phyloP scores from a whole-genome alignment of 2,888 invertebrate species.

The Epistrophe grossulariae region DNA sequence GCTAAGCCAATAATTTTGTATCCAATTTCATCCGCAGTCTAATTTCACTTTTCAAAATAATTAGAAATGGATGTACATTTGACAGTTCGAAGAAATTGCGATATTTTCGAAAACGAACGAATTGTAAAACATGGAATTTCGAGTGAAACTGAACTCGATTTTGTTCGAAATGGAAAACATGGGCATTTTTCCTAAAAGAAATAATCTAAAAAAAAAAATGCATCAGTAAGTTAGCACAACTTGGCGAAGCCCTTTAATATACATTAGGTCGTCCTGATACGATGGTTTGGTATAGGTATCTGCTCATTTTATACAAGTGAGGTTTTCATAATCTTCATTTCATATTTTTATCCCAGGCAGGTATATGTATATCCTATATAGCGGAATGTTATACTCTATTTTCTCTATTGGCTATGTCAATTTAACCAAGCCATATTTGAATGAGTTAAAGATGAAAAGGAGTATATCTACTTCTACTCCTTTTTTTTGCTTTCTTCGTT shows the following conservation, averaged over 20 bases:
- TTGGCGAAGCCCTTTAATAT: background rate
- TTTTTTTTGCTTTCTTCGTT: background rate
- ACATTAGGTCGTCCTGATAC: background rate
- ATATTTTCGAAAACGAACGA: no score
- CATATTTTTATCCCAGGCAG: constrained; percentile 37
- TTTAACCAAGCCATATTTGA: constrained; percentile 38
- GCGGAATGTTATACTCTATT: constrained; percentile 32
- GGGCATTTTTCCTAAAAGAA: no score
- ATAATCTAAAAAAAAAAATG: no score
- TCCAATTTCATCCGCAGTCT: no score
- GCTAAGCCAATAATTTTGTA: no score
- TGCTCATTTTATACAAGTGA: constrained; percentile 41
- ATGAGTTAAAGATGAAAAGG: constrained; percentile 50
- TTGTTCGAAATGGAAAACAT: no score
- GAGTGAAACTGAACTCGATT: no score
- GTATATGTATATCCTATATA: constrained; percentile 14
- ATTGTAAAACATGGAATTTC: no score
- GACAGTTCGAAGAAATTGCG: no score
- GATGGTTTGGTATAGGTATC: background rate
- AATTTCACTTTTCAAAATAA: no score
- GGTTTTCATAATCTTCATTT: constrained; percentile 55
- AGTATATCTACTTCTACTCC: constrained; percentile 7
- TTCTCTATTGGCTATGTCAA: constrained; percentile 56
- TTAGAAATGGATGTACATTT: no score
- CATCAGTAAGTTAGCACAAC: constrained; percentile 4